A percentile compares a stretch with the other conserved stretches of the same genome.
These are phyloP conservation scores for Bucorvus abyssinicus DNA, from an alignment of 2,797 vertebrate species.

Conservation along the genomic window DNA sequence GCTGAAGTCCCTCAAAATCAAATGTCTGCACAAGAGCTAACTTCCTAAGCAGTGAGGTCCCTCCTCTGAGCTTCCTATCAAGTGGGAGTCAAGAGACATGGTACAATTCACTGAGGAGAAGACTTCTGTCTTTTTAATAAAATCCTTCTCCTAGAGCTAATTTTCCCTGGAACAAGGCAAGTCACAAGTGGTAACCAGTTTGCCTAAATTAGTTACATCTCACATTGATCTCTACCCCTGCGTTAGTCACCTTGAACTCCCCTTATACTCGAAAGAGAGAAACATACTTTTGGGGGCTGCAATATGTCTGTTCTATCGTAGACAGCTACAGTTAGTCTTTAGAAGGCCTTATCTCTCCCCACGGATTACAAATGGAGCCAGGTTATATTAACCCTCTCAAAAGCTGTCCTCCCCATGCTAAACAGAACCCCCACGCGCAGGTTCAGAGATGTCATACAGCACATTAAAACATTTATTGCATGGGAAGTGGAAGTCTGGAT, in stretches of 20 bases:
- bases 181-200: not conserved
- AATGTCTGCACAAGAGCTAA: not conserved
- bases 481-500: not conserved
- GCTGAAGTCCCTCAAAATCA: not conserved
- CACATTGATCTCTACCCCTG: not conserved
- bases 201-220: not conserved
- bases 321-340: not conserved
- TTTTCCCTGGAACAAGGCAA: not conserved
- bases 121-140: not conserved
- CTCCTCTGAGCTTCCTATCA: not conserved
- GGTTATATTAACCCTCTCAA: not conserved
- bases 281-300: not conserved
- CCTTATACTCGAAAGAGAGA: not conserved
- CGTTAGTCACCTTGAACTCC: not conserved
- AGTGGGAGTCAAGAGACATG: not conserved
- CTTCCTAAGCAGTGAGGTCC: not conserved
- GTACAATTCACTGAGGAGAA: not conserved
- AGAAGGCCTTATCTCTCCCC: not conserved
- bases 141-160: not conserved
- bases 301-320: not conserved
- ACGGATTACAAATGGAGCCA: not conserved
- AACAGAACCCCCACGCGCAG: not conserved
- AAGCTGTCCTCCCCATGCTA: not conserved
- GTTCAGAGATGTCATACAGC: fast-evolving
- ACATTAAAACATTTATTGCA: not conserved